Conservation (phyloP, 2,888 invertebrate genomes). For the Dolichopus griseipennis region DNA sequence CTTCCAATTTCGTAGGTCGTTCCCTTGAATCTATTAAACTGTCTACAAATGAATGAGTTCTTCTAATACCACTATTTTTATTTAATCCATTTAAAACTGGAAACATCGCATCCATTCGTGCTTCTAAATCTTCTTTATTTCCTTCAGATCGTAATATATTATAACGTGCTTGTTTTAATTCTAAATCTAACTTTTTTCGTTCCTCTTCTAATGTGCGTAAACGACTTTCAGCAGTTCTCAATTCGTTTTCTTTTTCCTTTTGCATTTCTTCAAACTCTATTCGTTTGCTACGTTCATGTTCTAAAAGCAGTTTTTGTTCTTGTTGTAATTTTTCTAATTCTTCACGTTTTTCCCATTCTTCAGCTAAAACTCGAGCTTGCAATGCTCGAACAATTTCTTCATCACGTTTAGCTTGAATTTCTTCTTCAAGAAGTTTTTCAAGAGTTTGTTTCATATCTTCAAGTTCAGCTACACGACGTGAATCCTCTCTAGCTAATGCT, state of each 20-base stretch:
- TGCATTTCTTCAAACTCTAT: conserved; percentile 65
- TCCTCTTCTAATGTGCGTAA: conserved; percentile 63
- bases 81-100: conserved; percentile 48
- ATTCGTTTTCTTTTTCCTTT: conserved; percentile 59
- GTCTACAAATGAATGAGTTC: conserved; percentile 57
- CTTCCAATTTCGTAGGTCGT: conserved; percentile 42
- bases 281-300: conserved; percentile 65
- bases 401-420: conserved; percentile 73
- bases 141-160: conserved; percentile 62
- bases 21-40: conserved; percentile 51
- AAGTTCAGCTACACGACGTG: conserved; percentile 61
- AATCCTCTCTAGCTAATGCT: conserved; percentile 61
- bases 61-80: conserved; percentile 53
- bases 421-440: conserved; percentile 66
- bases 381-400: conserved; percentile 69
- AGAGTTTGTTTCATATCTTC: conserved; percentile 61
- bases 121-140: conserved; percentile 51
- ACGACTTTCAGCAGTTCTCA: conserved; percentile 62
- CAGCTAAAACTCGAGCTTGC: conserved; percentile 64
- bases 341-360: conserved; percentile 77
- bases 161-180: conserved; percentile 57
- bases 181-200: conserved; percentile 57
- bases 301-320: conserved; percentile 63
- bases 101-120: conserved; percentile 47
- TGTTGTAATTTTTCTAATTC: conserved; percentile 70